These are phyloP conservation scores for Drosophila peninsularis DNA, from an alignment of 2,888 invertebrate genomes.

Conservation along the genomic window DNA sequence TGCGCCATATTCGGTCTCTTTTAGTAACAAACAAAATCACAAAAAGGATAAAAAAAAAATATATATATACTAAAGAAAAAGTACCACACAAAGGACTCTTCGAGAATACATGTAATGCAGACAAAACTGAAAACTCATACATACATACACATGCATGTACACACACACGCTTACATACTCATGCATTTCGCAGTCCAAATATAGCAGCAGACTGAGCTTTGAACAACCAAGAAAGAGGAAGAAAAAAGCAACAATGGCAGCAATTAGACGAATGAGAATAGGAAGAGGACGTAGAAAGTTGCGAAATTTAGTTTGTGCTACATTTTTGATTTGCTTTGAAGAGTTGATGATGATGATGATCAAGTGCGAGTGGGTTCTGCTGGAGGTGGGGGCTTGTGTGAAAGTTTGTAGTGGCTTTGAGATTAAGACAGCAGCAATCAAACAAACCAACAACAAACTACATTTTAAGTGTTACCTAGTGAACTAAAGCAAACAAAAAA, in stretches of 20 bases:
- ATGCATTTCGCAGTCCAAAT: constrained; percentile 33
- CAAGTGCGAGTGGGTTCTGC: not conserved
- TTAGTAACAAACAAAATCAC: not conserved
- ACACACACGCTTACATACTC: constrained; percentile 17
- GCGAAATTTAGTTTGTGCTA: constrained; percentile 35
- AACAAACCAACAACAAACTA: constrained; percentile 28
- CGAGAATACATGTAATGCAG: not conserved
- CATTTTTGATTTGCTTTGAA: not conserved
- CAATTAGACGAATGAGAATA: not conserved
- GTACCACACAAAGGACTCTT: not conserved
- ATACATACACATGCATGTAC: not conserved
- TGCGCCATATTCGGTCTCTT: constrained; percentile 1
- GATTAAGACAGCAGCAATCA: constrained; percentile 7
- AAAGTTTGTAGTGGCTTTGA: constrained; percentile 1
- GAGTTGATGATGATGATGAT: constrained; percentile 1
- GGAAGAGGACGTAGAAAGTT: constrained; percentile 36
- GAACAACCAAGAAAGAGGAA: not conserved
- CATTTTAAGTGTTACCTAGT: constrained; percentile 64
- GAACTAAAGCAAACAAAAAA: constrained; percentile 62
- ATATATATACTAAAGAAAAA: not conserved
- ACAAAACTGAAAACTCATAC: not conserved
- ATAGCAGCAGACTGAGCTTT: constrained; percentile 39
- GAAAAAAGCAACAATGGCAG: constrained; percentile 1
- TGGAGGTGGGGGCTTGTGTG: constrained; percentile 1
- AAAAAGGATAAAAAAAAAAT: not conserved